A percentile compares a stretch with the other conserved stretches of the same genome.
phyloP scores from a whole-genome alignment of 2,797 vertebrate genomes.

The Anguilla anguilla region DNA sequence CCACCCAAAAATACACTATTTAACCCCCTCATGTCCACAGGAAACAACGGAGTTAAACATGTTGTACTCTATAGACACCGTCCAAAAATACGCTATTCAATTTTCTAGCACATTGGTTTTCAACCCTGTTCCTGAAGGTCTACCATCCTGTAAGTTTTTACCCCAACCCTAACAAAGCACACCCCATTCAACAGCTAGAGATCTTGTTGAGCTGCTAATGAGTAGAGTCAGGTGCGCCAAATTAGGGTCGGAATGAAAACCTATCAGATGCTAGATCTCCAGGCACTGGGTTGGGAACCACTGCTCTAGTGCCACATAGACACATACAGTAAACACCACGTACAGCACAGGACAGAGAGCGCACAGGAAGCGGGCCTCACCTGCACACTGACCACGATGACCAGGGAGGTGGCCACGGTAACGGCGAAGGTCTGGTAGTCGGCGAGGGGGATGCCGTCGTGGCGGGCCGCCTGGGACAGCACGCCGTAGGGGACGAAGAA shows the following conservation, averaged over 20 bases:
- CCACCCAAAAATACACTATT: neutral
- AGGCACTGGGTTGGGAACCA: neutral
- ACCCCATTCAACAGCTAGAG: too few species aligned
- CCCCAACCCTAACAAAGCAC: too few species aligned
- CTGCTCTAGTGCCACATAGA: neutral
- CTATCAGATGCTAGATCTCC: too few species aligned
- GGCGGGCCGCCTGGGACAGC: slow-evolving; percentile 79
- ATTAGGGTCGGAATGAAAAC: too few species aligned
- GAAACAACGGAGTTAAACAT: neutral
- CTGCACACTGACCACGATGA: slow-evolving; percentile 94
- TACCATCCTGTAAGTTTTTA: too few species aligned
- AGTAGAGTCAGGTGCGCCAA: too few species aligned
- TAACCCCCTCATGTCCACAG: neutral
- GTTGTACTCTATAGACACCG: too few species aligned
- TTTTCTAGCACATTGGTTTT: too few species aligned
- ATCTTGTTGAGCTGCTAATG: too few species aligned
- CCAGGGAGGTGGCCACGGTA: slow-evolving; percentile 88
- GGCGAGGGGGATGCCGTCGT: slow-evolving; percentile 81
- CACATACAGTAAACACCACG: neutral
- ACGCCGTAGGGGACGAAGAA: slow-evolving; percentile 88
- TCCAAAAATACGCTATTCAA: too few species aligned
- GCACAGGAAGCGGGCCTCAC: slow-evolving; percentile 58
- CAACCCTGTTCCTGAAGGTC: too few species aligned
- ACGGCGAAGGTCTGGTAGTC: slow-evolving; percentile 95
- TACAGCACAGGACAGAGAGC: neutral